Percentiles rank a stretch among this genome's conserved stretches.
Conservation (phyloP, 2,113 vertebrate species). For the Athene cunicularia region DNA sequence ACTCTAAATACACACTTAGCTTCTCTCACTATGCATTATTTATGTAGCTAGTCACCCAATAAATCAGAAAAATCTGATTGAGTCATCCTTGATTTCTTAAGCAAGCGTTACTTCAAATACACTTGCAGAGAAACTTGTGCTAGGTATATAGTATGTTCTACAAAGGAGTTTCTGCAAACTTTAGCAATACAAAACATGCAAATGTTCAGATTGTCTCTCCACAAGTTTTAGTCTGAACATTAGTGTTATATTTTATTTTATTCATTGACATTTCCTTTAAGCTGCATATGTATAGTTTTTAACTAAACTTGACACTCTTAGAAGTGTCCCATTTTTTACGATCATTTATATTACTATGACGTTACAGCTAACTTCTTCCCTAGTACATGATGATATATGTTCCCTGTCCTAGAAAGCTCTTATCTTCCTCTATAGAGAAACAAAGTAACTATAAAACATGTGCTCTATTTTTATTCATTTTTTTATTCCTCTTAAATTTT, state of each 20-base stretch:
- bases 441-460: not conserved
- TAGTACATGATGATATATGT: not conserved
- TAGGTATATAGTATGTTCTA: not conserved
- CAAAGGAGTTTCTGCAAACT: not conserved
- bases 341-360: not conserved
- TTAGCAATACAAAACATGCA: not conserved
- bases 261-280: not conserved
- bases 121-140: not conserved
- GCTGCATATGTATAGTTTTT: not conserved
- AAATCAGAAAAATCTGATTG: not conserved
- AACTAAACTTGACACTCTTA: not conserved
- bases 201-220: accelerated
- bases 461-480: not conserved
- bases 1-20: not conserved
- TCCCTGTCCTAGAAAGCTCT: constrained; percentile 20
- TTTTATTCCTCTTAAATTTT: not conserved
- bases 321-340: not conserved
- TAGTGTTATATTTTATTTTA: not conserved
- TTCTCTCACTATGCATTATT: not conserved
- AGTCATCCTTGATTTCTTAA: not conserved
- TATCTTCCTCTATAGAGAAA: not conserved
- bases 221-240: not conserved
- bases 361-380: not conserved
- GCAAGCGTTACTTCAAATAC: not conserved
- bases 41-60: not conserved